Percentiles rank a stretch among this genome's conserved stretches.
Conservation (phyloP, 1,140 invertebrate species). For the Heliconius melpomene region DNA sequence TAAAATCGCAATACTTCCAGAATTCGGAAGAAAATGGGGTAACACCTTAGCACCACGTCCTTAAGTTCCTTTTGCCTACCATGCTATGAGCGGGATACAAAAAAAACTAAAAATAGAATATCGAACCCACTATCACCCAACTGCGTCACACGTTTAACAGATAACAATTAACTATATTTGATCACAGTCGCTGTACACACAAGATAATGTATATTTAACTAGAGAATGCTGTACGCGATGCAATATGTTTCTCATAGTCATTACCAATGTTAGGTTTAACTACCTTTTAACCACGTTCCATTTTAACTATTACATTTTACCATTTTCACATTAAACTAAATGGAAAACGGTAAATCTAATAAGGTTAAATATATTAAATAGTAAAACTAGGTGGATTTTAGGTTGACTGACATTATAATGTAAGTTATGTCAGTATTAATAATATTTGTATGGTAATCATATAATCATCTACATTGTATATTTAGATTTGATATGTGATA, state of each 20-base stretch:
- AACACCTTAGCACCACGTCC: not conserved
- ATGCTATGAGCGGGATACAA: no score
- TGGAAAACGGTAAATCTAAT: not conserved
- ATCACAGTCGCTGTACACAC: conserved; percentile 6
- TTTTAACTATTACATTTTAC: not conserved
- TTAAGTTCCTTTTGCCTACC: no score
- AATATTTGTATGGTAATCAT: not conserved
- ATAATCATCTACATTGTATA: not conserved
- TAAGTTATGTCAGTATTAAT: not conserved
- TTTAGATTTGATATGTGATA: not conserved
- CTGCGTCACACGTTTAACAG: not conserved
- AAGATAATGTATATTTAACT: conserved; percentile 6
- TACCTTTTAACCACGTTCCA: not conserved
- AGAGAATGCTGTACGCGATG: not conserved
- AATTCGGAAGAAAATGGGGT: no score
- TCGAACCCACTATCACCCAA: not conserved
- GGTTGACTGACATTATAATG: not conserved
- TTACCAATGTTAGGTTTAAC: conserved; percentile 3
- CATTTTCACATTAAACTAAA: not conserved
- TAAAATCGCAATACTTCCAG: not conserved
- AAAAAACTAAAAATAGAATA: not conserved
- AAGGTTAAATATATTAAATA: not conserved
- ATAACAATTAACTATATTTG: conserved; percentile 3
- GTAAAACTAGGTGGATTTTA: not conserved
- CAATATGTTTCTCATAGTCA: conserved; percentile 4